These are phyloP conservation scores for Leiothrix lutea DNA, from an alignment of 2,113 vertebrate genomes.

Conservation along the genomic window DNA sequence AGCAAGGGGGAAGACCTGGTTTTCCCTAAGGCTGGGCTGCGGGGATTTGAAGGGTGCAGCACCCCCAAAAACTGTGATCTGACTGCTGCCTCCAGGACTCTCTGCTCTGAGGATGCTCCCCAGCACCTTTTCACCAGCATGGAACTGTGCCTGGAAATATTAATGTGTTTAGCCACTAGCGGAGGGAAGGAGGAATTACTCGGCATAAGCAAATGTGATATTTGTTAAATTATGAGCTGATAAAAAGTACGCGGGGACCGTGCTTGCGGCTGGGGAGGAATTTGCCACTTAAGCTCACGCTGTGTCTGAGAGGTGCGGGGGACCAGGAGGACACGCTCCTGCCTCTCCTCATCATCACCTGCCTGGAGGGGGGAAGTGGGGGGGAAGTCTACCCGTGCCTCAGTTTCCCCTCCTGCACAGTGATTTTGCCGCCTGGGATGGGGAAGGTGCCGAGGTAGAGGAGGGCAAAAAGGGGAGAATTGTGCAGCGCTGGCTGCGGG, in stretches of 20 bases:
- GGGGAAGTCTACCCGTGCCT: no score
- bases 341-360: not conserved
- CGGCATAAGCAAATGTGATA: conserved; percentile 33
- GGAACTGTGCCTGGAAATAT: conserved; percentile 38
- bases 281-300: not conserved
- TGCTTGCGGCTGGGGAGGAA: not conserved
- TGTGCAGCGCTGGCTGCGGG: no score
- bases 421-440: no score
- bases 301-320: not conserved
- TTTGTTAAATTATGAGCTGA: conserved; percentile 51
- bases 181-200: conserved; percentile 39
- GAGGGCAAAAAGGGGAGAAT: no score
- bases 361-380: not conserved
- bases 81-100: not conserved
- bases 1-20: not conserved
- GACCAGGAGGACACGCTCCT: not conserved
- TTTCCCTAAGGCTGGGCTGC: not conserved
- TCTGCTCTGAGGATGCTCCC: not conserved
- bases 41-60: not conserved
- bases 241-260: not conserved
- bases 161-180: conserved; percentile 18
- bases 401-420: no score
- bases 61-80: fast-evolving
- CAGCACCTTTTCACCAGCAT: not conserved
- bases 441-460: no score